Evolutionary conservation across 1,140 invertebrate species (phyloP).

Genomic region (Aphis gossypii): DNA sequence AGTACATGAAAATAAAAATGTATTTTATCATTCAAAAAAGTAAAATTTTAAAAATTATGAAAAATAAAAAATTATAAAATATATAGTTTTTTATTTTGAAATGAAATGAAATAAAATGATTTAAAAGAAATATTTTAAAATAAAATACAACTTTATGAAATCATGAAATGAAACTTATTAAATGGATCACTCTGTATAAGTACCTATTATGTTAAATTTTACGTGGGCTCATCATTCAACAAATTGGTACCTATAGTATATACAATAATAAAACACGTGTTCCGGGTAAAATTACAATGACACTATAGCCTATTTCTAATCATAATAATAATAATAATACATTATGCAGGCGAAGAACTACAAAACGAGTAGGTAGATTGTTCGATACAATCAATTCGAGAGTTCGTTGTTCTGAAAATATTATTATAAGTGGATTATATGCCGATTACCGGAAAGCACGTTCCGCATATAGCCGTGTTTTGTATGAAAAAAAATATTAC

Average conservation of each 20-base stretch:
- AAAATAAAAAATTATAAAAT: too few species aligned
- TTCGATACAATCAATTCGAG: not conserved
- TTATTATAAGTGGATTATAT: not conserved
- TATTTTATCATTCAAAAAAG: too few species aligned
- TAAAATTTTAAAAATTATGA: too few species aligned
- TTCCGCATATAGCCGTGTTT: not conserved
- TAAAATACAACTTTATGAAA: too few species aligned
- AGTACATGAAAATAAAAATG: too few species aligned
- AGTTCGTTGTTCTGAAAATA: not conserved
- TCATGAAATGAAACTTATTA: too few species aligned
- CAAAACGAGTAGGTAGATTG: not conserved
- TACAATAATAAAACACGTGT: not conserved
- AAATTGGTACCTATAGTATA: not conserved
- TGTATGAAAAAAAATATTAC: not conserved
- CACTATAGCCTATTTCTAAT: not conserved
- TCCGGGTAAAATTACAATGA: not conserved
- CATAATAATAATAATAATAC: not conserved
- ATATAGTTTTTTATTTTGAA: too few species aligned
- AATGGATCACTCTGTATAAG: too few species aligned
- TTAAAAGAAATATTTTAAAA: too few species aligned
- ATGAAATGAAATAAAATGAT: too few species aligned
- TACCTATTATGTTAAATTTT: not conserved
- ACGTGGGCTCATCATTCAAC: not conserved
- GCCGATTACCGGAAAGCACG: not conserved
- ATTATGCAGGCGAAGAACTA: not conserved